These are phyloP conservation scores for Apodemia duryi DNA, from an alignment of 2,888 invertebrate species.

Conservation along the genomic window DNA sequence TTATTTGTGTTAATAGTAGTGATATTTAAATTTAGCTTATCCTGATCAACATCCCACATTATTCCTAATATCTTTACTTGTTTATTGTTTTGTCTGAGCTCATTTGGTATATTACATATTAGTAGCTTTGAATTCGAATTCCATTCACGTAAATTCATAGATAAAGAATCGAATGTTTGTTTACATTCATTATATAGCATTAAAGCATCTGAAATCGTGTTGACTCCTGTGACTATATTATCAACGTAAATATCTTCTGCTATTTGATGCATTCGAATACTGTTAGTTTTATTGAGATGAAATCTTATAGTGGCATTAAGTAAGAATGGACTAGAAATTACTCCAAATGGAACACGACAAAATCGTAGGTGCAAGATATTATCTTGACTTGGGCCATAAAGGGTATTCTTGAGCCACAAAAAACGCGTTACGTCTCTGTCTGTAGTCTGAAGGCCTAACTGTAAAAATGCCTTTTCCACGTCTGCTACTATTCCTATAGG, in stretches of 20 bases:
- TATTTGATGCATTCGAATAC: not conserved
- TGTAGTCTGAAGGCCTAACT: constrained; percentile 28
- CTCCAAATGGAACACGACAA: constrained; percentile 6
- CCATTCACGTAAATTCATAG: constrained; percentile 11
- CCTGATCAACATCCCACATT: not conserved
- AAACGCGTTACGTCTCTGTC: constrained; percentile 34
- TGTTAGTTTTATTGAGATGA: not conserved
- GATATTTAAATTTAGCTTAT: not conserved
- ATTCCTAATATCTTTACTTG: not conserved
- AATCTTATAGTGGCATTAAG: constrained; percentile 27
- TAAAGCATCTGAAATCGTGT: not conserved
- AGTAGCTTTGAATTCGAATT: constrained; percentile 7
- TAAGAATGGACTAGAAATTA: constrained; percentile 30
- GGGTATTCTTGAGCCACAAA: constrained; percentile 30
- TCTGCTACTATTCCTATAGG: constrained; percentile 32
- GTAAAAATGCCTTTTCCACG: constrained; percentile 36
- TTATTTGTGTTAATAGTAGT: not conserved
- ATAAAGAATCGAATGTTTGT: constrained; percentile 10
- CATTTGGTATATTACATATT: constrained; percentile 3
- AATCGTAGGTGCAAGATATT: constrained; percentile 28
- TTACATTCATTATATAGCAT: not conserved
- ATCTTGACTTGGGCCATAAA: constrained; percentile 2
- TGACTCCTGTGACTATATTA: constrained; percentile 14
- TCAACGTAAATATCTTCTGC: constrained; percentile 24
- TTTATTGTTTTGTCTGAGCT: not conserved